Evolutionary conservation across 2,888 invertebrate species (phyloP).

Genomic region (Xanthia icteritia): DNA sequence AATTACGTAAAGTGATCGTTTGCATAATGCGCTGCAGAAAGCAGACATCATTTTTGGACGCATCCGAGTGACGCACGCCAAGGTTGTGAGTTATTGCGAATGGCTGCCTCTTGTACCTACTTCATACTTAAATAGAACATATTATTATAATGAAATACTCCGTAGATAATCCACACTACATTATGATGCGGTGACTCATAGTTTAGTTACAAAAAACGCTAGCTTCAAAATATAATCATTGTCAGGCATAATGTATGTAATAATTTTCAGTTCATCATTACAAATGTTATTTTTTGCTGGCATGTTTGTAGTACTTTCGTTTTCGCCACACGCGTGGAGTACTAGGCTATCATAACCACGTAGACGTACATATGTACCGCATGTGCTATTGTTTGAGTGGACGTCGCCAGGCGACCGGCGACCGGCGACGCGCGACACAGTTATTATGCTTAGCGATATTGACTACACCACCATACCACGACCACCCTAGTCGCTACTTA

Average conservation of each 20-base stretch:
- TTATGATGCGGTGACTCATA: slow-evolving; percentile 45
- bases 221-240: slow-evolving; percentile 49
- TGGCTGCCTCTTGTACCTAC: slow-evolving; percentile 41
- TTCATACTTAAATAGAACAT: slow-evolving; percentile 47
- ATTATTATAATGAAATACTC: slow-evolving; percentile 41
- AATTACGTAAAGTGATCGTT: slow-evolving; percentile 59
- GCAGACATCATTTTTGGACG: slow-evolving; percentile 62
- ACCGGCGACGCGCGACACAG: slow-evolving; percentile 27
- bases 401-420: slow-evolving; percentile 61
- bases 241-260: slow-evolving; percentile 69
- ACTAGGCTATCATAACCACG: slow-evolving; percentile 54
- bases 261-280: slow-evolving; percentile 61
- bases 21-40: slow-evolving; percentile 57
- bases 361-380: slow-evolving; percentile 46
- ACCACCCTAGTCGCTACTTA: slow-evolving; percentile 22
- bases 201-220: too few relatives aligned
- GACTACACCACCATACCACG: slow-evolving; percentile 42
- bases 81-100: slow-evolving; percentile 64
- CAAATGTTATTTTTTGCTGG: slow-evolving; percentile 62
- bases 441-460: slow-evolving; percentile 50
- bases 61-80: slow-evolving; percentile 66
- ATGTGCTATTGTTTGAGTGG: slow-evolving; percentile 64
- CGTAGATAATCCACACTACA: slow-evolving; percentile 24
- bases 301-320: slow-evolving; percentile 74
- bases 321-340: slow-evolving; percentile 72